phyloP scores from a whole-genome alignment of 2,797 vertebrate species.

The Cossypha niveicapilla region DNA sequence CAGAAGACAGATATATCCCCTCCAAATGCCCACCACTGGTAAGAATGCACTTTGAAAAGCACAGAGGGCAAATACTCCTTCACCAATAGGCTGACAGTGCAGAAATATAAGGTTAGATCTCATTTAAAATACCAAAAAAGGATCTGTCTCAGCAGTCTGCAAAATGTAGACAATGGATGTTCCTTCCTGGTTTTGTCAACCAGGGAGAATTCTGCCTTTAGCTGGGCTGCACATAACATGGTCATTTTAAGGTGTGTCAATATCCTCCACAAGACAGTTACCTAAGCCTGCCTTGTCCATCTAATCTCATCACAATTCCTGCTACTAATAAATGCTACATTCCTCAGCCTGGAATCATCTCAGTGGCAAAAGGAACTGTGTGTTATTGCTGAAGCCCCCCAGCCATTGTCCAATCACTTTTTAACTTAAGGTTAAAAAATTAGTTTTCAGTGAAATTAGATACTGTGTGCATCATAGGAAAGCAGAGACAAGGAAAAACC shows the following conservation, averaged over 20 bases:
- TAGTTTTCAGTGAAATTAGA: slow-evolving; percentile 33
- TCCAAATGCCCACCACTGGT: not conserved
- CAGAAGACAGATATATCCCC: not conserved
- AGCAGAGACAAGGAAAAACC: not conserved
- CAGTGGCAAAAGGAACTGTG: not conserved
- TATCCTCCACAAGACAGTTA: not conserved
- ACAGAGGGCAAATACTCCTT: not conserved
- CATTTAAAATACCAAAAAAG: not conserved
- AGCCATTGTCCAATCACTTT: slow-evolving; percentile 11
- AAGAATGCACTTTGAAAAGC: not conserved
- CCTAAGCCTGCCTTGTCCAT: not conserved
- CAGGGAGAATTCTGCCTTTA: not conserved
- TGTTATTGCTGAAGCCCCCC: not conserved
- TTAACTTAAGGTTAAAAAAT: slow-evolving; percentile 42
- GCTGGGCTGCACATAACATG: not conserved
- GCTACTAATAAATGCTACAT: not conserved
- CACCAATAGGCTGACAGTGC: not conserved
- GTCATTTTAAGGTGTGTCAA: not conserved
- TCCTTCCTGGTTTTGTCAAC: not conserved
- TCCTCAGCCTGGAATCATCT: not conserved
- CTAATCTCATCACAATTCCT: not conserved
- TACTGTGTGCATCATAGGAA: slow-evolving; percentile 12
- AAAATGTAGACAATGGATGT: not conserved
- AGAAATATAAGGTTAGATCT: not conserved
- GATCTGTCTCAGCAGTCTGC: not conserved